Conservation (phyloP, 2,888 invertebrate species). For the Mimas tiliae region DNA sequence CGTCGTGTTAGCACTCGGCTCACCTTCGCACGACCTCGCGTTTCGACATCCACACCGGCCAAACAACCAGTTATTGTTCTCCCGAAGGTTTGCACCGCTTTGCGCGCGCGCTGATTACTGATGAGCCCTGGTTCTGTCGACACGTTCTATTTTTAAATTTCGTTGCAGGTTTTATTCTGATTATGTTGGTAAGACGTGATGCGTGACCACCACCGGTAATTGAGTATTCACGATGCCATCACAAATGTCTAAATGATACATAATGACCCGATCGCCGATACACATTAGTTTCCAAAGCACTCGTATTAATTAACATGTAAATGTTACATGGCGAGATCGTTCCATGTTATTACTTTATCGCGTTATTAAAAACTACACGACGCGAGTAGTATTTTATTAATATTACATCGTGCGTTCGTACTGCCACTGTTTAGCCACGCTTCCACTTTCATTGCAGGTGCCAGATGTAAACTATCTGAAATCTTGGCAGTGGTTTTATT, state of each 20-base stretch:
- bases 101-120: constrained; percentile 78
- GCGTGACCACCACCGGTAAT: constrained; percentile 24
- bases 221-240: constrained; percentile 16
- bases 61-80: constrained; percentile 77
- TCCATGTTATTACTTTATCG: neutral
- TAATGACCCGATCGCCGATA: constrained; percentile 3
- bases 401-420: neutral
- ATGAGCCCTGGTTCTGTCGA: constrained; percentile 60
- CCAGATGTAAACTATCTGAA: constrained; percentile 9
- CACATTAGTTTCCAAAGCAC: constrained; percentile 10
- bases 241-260: constrained; percentile 12
- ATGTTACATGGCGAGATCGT: constrained; percentile 10
- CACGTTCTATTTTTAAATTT: constrained; percentile 63
- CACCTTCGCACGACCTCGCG: constrained; percentile 83
- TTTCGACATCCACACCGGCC: constrained; percentile 69
- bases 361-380: neutral
- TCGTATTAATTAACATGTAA: constrained; percentile 17
- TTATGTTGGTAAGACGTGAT: constrained; percentile 16
- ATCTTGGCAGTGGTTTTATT: neutral
- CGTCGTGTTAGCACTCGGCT: constrained; percentile 72
- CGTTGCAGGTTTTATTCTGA: constrained; percentile 24
- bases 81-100: constrained; percentile 70
- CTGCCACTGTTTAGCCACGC: neutral
- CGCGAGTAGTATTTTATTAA: constrained; percentile 7
- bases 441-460: constrained; percentile 16